These are phyloP conservation scores for Tenthredo amoena DNA, from an alignment of 2,888 invertebrate species.

Conservation along the genomic window DNA sequence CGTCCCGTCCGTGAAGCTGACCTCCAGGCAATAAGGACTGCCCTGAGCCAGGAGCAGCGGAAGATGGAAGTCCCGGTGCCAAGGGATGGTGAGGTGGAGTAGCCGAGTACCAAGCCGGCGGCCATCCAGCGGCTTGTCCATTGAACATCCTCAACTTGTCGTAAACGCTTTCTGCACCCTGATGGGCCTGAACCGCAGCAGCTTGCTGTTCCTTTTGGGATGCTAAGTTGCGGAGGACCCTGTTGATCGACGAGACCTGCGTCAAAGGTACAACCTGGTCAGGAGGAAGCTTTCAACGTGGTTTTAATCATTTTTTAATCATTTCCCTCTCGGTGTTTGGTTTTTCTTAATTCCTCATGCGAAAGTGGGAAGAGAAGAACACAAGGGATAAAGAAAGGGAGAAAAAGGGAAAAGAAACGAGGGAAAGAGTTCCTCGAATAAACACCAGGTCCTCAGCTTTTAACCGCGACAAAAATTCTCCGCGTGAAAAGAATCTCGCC, in stretches of 20 bases:
- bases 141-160: slow-evolving; percentile 98
- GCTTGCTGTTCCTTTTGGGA: slow-evolving; percentile 97
- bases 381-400: not conserved
- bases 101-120: slow-evolving; percentile 93
- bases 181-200: slow-evolving; percentile 82
- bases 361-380: not conserved
- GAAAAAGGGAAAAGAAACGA: not conserved
- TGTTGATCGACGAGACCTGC: slow-evolving; percentile 98
- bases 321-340: not conserved
- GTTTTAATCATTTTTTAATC: not conserved
- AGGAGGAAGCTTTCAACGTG: not conserved
- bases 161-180: slow-evolving; percentile 91
- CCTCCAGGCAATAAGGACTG: slow-evolving; percentile 76
- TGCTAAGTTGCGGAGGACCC: slow-evolving; percentile 96
- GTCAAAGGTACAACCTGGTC: slow-evolving; percentile 65
- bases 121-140: slow-evolving; percentile 89
- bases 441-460: not conserved
- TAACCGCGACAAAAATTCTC: not conserved
- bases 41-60: slow-evolving; percentile 74
- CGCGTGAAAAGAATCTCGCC: slow-evolving; percentile 72
- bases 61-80: slow-evolving; percentile 72
- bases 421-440: slow-evolving; percentile 10
- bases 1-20: slow-evolving; percentile 80
- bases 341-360: not conserved
- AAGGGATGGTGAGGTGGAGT: slow-evolving; percentile 85